Evolutionary conservation across 2,113 vertebrate genomes (phyloP), one percentile per base, ranked within the genome.

Genomic region (Pyrgilauda ruficollis): DNA sequence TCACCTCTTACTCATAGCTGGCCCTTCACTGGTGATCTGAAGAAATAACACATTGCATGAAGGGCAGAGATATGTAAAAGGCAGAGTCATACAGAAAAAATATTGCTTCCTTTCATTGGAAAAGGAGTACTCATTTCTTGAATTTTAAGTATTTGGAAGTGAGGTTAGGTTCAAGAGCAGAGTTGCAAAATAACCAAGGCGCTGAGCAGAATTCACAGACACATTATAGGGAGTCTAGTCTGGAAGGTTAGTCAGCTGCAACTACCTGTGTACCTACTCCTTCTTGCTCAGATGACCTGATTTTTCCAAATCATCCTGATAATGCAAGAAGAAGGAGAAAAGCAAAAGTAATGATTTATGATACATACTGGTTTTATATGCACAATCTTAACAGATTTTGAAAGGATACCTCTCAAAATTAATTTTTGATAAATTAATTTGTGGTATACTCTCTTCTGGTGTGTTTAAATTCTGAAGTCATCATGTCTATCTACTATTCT

Each of bases 71-170:
- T 72, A 33, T 0, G 30, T 59, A 26, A 41, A 63, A 77, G n/a
- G 31, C 30, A 47, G 76, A 93, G 86, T 89, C 64, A 81, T 92
- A 81, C 26, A 74, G 86, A 75, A 85, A 82, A 75, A 66, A 35
- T 31, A 64, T 10, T 10, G 9, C 17, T 92, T 86, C 24, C 30
- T 93, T 94, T 96, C 80, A 75, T 88, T 79, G 88, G 76, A 94
- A 94, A 44, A 70, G 39, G 61, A 63, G 15, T 89, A 86, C 47
- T 95, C 66, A 75, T 96, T 96, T 95, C 81, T 89, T 4, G 8
- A 94, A 31, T 50, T 82, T 24, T 31, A 72, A 87, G 22, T 73
- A 15, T 87, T 87, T 94, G 77, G 49, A 93, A 84, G 23, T 79
- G 52, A 87, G 46, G 64, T 50, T 70, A 35, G 15, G 37, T 78